phyloP scores from a whole-genome alignment of 2,113 vertebrate species.

The Trochalopteron elliotii region DNA sequence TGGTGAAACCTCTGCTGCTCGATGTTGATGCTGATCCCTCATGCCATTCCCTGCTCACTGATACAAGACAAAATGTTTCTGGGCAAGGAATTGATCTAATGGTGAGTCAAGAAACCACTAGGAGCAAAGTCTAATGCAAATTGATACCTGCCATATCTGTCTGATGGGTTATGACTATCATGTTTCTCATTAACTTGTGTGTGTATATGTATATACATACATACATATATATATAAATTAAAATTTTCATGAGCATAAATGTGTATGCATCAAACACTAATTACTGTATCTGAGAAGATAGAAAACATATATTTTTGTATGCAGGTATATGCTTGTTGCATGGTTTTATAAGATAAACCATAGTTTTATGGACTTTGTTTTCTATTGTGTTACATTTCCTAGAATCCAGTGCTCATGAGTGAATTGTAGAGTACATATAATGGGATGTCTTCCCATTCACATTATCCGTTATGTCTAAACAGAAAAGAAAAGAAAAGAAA shows the following conservation, averaged over 20 bases:
- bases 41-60: not conserved
- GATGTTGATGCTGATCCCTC: not conserved
- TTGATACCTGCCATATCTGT: not conserved
- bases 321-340: not conserved
- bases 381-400: not conserved
- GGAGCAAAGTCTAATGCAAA: not conserved
- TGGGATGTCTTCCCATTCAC: not conserved
- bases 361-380: not conserved
- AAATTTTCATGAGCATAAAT: not conserved
- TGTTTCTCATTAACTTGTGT: not conserved
- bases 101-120: not conserved
- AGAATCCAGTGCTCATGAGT: not conserved
- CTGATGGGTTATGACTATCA: not conserved
- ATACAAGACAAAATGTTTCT: not conserved
- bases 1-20: not conserved
- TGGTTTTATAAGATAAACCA: not conserved
- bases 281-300: not conserved
- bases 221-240: not conserved
- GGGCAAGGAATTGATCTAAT: not conserved
- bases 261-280: not conserved
- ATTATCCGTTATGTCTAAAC: not conserved
- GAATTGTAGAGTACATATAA: not conserved
- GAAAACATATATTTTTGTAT: not conserved
- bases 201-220: fast-evolving
- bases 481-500: not conserved